These are phyloP conservation scores for Chymomyza fuscimana DNA, from an alignment of 2,888 invertebrate species.

Conservation along the genomic window DNA sequence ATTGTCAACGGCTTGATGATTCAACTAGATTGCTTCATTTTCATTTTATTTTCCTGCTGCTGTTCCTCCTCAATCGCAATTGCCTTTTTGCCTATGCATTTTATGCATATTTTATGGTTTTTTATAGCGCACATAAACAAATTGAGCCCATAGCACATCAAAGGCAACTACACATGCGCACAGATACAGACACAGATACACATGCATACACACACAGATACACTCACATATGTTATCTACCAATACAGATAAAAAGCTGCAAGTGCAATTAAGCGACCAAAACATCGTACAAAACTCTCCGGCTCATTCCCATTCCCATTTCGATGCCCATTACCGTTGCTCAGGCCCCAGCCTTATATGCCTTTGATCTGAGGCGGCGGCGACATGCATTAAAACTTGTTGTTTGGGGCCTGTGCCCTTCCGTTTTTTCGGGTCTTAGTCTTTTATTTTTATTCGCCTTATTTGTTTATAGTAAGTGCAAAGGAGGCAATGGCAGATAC, in stretches of 20 bases:
- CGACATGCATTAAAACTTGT: slow-evolving; percentile 62
- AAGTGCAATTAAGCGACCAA: slow-evolving; percentile 67
- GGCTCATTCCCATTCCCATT: slow-evolving; percentile 8
- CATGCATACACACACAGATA: slow-evolving; percentile 19
- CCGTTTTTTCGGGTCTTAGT: slow-evolving; percentile 41
- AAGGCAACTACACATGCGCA: slow-evolving; percentile 46
- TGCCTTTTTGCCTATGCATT: slow-evolving; percentile 61
- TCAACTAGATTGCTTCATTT: slow-evolving; percentile 43
- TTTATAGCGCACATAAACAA: slow-evolving; percentile 68
- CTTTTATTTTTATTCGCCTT: slow-evolving; percentile 38
- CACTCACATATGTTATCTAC: background rate
- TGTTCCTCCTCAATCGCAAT: slow-evolving; percentile 61
- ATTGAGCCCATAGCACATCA: slow-evolving; percentile 41
- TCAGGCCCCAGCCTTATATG: slow-evolving; percentile 13
- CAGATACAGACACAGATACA: background rate
- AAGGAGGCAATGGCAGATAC: slow-evolving; percentile 8
- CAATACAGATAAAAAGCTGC: slow-evolving; percentile 49
- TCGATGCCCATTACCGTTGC: slow-evolving; percentile 10
- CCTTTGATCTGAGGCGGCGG: slow-evolving; percentile 64
- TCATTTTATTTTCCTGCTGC: slow-evolving; percentile 34
- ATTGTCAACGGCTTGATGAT: slow-evolving; percentile 20
- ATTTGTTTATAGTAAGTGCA: slow-evolving; percentile 57
- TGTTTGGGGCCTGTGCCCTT: slow-evolving; percentile 53
- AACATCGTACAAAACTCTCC: slow-evolving; percentile 17
- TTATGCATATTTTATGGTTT: slow-evolving; percentile 71